Conservation (phyloP, 2,113 vertebrate genomes). For the Eulacestoma nigropectus region DNA sequence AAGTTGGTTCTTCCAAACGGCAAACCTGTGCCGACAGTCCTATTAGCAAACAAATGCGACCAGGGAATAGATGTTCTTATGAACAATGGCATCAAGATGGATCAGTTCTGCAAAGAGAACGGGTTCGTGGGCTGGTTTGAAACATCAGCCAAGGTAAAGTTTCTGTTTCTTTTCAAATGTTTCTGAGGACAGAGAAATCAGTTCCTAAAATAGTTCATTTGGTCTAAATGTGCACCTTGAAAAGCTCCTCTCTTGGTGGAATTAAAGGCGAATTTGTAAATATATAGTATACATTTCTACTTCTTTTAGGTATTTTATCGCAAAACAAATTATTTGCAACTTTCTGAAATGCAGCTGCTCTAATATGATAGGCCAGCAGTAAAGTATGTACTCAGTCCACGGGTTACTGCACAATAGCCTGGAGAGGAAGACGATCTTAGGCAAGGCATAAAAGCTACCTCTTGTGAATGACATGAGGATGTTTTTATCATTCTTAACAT, state of each 20-base stretch:
- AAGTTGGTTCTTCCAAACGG: constrained; percentile 81
- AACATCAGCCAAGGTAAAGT: constrained; percentile 82
- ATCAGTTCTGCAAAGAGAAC: constrained; percentile 83
- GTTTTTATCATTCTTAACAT: neutral
- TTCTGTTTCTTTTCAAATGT: neutral
- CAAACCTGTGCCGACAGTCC: constrained; percentile 76
- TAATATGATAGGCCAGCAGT: neutral
- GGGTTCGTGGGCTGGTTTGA: constrained; percentile 83
- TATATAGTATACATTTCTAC: neutral
- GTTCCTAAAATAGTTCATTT: neutral
- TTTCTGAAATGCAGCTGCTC: neutral
- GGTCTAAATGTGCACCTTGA: neutral
- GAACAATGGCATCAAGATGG: constrained; percentile 81
- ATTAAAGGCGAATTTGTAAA: neutral
- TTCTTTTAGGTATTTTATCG: neutral
- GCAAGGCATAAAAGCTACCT: neutral
- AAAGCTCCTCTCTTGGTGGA: neutral
- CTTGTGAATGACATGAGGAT: neutral
- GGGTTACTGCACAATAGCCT: neutral
- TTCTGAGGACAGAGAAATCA: neutral
- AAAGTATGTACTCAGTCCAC: neutral
- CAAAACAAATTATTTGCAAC: neutral
- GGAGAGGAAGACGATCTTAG: neutral
- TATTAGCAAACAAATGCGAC: constrained; percentile 83
- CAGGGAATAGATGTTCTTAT: constrained; percentile 75